Base-by-base conservation (phyloP, 2,888 invertebrate genomes). In the Eristalinus aeneus region DNA sequence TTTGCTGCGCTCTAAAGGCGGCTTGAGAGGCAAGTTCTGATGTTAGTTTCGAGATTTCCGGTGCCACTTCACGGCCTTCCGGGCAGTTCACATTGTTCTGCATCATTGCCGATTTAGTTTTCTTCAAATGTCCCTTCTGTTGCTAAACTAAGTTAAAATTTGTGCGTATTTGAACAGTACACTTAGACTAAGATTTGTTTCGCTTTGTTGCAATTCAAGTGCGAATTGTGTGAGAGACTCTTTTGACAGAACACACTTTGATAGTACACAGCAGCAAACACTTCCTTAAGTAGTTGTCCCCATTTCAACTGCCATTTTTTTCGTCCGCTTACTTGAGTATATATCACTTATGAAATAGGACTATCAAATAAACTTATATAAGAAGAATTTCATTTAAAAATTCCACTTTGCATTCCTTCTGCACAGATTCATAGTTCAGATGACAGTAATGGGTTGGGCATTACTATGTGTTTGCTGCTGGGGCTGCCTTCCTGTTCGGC, bases 11-110 rank as follows among this genome's bases (percentile, higher is more conserved):
- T 27, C 92, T 90, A 32, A 92, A 88, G 3, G 93, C 93, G 6
- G 93, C 93, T 88, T 92, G 92, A 46, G 92, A 90, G n/a, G 93
- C 93, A 56, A 93, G 81, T 78, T 92, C 92, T 5, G 92, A 92
- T 74, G 90, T 92, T 73, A 92, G 89, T 61, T 92, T 92, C 34
- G 92, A 91, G 80, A 93, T 91, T 88, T 93, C 92, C 2, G 92
- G 91, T 31, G 91, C 90, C 87, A 93, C 88, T 88, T 93, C 92
- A 0, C 88, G 85, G 87, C 88, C 46, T 88, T 89, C 75, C 36
- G 88, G 53, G 87, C 88, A 80, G 77, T 82, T 76, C 31, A 71
- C 11, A 36, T 72, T 69, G 53, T 88, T 90, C 83, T 90, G 90
- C 76, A 83, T 84, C 89, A 88, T 87, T 90, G 88, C 10, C 8